Conservation (phyloP, 2,113 vertebrate species). For the Rhinopithecus roxellana region DNA sequence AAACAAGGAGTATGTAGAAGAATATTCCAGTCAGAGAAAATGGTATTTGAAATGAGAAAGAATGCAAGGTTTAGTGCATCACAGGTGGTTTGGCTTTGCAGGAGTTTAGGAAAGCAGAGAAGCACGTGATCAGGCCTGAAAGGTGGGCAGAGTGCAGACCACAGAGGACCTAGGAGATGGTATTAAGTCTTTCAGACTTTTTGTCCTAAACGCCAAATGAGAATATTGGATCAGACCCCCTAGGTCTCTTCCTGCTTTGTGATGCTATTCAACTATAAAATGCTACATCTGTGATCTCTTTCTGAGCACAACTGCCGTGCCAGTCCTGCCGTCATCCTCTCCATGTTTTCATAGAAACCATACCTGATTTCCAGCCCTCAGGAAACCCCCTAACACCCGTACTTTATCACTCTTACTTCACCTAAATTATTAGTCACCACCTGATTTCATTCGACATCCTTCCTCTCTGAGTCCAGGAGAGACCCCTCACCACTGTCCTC, state of each 20-base stretch:
- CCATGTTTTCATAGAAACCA: neutral
- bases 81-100: too few relatives aligned
- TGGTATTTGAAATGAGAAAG: neutral
- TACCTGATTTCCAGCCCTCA: neutral
- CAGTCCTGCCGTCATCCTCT: neutral
- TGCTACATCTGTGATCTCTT: neutral
- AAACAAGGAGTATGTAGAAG: neutral
- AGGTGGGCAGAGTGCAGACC: neutral
- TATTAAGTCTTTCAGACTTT: neutral
- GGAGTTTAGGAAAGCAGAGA: neutral
- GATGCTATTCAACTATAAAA: neutral
- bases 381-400: too few relatives aligned
- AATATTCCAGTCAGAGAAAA: neutral
- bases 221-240: neutral
- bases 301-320: neutral
- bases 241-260: neutral
- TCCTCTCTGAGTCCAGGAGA: neutral
- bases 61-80: rapidly evolving
- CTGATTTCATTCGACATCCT: neutral
- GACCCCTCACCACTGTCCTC: neutral
- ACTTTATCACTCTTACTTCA: neutral
- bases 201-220: neutral
- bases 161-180: neutral
- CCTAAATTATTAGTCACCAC: neutral
- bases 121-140: neutral